Conservation (phyloP, 2,888 invertebrate species). For the Macrophya annulata region DNA sequence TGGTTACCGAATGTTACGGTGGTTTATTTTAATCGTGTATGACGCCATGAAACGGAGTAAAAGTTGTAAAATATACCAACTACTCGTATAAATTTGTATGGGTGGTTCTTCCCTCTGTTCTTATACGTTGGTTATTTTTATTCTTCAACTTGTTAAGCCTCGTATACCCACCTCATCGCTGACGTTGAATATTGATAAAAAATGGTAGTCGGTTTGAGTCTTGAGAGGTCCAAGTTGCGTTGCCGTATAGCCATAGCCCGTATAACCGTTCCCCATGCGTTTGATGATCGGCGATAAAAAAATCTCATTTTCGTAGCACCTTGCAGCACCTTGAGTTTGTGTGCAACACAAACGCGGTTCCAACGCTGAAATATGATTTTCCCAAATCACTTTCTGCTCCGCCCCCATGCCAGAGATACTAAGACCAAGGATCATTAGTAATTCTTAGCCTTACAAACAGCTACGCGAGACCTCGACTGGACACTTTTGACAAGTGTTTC, state of each 20-base stretch:
- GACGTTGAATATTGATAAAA: conserved; percentile 51
- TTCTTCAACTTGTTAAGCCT: conserved; percentile 30
- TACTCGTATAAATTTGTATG: neutral
- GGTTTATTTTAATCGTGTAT: neutral
- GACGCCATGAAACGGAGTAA: neutral
- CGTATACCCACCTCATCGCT: conserved; percentile 41
- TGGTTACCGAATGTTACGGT: neutral
- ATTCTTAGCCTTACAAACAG: neutral
- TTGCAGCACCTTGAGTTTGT: conserved; percentile 69
- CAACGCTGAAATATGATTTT: conserved; percentile 75
- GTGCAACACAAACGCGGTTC: conserved; percentile 62
- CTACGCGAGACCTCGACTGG: neutral
- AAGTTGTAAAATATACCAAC: conserved; percentile 36
- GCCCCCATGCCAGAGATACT: conserved; percentile 63
- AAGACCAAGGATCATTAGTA: conserved; percentile 57
- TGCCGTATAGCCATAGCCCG: too few relatives aligned
- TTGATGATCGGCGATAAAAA: conserved; percentile 74
- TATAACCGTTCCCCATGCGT: neutral
- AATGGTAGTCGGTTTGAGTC: conserved; percentile 27
- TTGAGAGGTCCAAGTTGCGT: neutral
- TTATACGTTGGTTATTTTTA: conserved; percentile 22
- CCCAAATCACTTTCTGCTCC: conserved; percentile 72
- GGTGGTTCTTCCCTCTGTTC: neutral
- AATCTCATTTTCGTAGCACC: conserved; percentile 78
- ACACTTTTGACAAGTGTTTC: conserved; percentile 20